These are phyloP conservation scores for Agrenia bidenticulata DNA, from an alignment of 2,888 invertebrate species.

Conservation along the genomic window DNA sequence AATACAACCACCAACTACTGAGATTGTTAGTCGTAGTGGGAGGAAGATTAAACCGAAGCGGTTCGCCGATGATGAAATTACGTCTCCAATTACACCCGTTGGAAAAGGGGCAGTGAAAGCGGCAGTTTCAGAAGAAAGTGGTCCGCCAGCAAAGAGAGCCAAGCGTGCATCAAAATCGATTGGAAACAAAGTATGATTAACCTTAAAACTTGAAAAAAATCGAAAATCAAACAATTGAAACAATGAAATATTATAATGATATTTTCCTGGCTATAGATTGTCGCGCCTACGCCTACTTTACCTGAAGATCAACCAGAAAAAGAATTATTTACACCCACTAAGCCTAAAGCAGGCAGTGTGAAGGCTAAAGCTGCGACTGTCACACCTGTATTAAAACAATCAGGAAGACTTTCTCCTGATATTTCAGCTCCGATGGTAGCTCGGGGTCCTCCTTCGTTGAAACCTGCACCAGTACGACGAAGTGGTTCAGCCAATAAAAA, in stretches of 20 bases:
- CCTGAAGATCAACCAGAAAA: too few species aligned
- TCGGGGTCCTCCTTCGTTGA: conserved; percentile 18
- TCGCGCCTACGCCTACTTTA: conserved; percentile 16
- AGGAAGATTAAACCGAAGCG: conserved; percentile 71
- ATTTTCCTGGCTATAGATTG: too few species aligned
- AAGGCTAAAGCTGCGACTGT: too few species aligned
- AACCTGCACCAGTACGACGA: conserved; percentile 18
- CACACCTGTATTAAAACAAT: not conserved
- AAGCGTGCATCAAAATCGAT: conserved; percentile 16
- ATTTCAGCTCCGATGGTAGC: conserved; percentile 23
- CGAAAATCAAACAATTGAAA: too few species aligned
- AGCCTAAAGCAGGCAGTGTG: too few species aligned
- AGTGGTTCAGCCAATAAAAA: conserved; percentile 21
- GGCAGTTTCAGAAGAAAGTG: conserved; percentile 30
- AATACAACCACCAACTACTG: conserved; percentile 56
- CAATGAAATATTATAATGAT: too few species aligned
- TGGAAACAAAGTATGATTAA: not conserved
- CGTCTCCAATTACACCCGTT: conserved; percentile 33
- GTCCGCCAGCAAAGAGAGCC: conserved; percentile 33
- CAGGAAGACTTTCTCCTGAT: conserved; percentile 31
- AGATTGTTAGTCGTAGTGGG: conserved; percentile 69
- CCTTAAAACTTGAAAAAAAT: too few species aligned
- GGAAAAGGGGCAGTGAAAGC: conserved; percentile 12
- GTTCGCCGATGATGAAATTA: conserved; percentile 55
- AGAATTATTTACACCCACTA: too few species aligned